Percentiles rank a stretch among this genome's conserved stretches.
Conservation (phyloP, 2,888 invertebrate species). For the Chironomus tentans region DNA sequence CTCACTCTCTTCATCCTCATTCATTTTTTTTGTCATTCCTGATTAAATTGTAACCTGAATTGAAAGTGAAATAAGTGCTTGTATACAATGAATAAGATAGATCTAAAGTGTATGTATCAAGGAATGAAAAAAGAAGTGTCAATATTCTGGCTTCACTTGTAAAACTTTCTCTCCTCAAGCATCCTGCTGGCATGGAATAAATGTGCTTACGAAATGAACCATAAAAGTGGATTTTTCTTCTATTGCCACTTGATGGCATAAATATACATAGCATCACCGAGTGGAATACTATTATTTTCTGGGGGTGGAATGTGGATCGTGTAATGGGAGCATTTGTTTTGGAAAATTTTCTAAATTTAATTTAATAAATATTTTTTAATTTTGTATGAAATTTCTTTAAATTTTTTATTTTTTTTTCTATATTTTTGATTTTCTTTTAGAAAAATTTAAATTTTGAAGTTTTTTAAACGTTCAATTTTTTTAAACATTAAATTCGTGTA, state of each 20-base stretch:
- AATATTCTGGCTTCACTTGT: not conserved
- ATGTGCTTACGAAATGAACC: not conserved
- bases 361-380: no score
- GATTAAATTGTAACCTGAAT: not conserved
- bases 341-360: no score
- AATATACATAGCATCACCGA: not conserved
- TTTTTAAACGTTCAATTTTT: no score
- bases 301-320: no score
- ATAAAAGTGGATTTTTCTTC: constrained; percentile 13
- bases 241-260: not conserved
- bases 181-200: not conserved
- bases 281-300: no score
- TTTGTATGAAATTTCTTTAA: no score
- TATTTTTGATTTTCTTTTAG: no score
- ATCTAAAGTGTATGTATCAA: not conserved
- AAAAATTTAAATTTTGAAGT: no score
- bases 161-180: not conserved
- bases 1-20: not conserved
- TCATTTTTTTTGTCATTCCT: not conserved
- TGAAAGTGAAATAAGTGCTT: not conserved
- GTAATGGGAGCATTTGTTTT: no score
- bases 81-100: not conserved
- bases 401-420: no score
- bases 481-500: no score
- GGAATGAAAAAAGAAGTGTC: not conserved